Percentiles rank a stretch among this genome's conserved stretches.
Conservation (phyloP, 2,888 invertebrate species). For the Trisateles emortualis region DNA sequence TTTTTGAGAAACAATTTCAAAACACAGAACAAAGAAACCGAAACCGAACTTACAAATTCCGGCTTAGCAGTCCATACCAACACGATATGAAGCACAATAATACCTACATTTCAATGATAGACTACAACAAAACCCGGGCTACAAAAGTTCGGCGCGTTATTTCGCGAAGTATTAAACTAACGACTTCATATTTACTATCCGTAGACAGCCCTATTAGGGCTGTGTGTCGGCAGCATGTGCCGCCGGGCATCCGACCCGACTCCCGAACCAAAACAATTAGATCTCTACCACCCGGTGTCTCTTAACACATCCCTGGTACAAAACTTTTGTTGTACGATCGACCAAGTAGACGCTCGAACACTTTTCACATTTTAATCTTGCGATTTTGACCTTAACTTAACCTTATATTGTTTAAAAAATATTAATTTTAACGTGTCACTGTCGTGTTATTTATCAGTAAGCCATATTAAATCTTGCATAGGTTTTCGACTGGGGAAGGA, state of each 20-base stretch:
- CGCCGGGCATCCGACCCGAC: conserved; percentile 41
- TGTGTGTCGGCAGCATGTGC: conserved; percentile 64
- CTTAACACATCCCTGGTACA: conserved; percentile 62
- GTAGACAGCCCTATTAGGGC: conserved; percentile 69
- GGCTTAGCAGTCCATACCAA: too few relatives aligned
- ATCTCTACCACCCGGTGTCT: conserved; percentile 62
- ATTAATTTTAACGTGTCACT: too few relatives aligned
- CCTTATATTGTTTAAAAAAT: too few relatives aligned
- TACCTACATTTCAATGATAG: background rate
- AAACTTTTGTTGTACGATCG: conserved; percentile 51
- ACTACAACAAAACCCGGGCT: background rate
- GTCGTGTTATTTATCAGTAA: too few relatives aligned
- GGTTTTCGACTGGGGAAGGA: too few relatives aligned
- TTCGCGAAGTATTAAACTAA: conserved; percentile 62
- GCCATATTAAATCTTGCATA: too few relatives aligned
- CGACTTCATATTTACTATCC: conserved; percentile 58
- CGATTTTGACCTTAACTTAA: too few relatives aligned
- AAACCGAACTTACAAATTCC: too few relatives aligned
- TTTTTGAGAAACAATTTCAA: too few relatives aligned
- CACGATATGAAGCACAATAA: background rate
- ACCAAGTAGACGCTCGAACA: too few relatives aligned
- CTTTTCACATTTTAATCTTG: too few relatives aligned
- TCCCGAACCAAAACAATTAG: conserved; percentile 74
- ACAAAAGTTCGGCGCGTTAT: conserved; percentile 44
- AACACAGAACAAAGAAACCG: too few relatives aligned